Percentiles rank a stretch among this genome's conserved stretches.
These are phyloP conservation scores for Lucilia sericata DNA, from an alignment of 1,140 invertebrate genomes.

Conservation along the genomic window DNA sequence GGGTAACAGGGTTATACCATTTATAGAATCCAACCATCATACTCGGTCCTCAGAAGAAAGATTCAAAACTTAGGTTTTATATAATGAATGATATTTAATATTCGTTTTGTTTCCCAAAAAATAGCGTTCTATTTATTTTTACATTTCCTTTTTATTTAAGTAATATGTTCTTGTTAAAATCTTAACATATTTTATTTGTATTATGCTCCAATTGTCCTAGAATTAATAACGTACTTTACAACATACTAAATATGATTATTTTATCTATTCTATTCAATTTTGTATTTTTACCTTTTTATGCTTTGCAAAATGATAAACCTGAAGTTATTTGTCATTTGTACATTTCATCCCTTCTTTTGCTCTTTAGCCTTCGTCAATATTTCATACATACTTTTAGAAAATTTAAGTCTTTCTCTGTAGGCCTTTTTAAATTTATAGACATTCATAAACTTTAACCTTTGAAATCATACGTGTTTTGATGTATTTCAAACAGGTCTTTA, in stretches of 20 bases:
- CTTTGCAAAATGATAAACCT: background rate
- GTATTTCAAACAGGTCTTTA: background rate
- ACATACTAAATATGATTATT: background rate
- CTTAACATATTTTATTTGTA: background rate
- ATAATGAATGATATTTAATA: too few species aligned
- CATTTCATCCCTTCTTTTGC: background rate
- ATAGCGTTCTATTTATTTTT: too few species aligned
- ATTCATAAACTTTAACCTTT: constrained; percentile 10
- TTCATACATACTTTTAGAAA: background rate
- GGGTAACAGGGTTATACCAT: too few species aligned
- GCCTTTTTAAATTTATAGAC: background rate
- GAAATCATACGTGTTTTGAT: background rate
- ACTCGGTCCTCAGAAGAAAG: too few species aligned
- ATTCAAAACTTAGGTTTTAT: too few species aligned
- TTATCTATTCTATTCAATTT: background rate
- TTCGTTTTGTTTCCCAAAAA: too few species aligned
- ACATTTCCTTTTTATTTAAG: too few species aligned
- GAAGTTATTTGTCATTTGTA: constrained; percentile 16
- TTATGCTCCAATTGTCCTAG: too few species aligned
- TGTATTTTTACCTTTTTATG: too few species aligned
- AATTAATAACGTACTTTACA: too few species aligned
- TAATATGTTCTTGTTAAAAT: background rate
- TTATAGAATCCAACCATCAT: too few species aligned
- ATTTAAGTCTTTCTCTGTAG: background rate
- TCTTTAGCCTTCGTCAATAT: background rate